These are phyloP conservation scores for Eurystomus glaucurus DNA, from an alignment of 2,797 vertebrate species.

Conservation along the genomic window DNA sequence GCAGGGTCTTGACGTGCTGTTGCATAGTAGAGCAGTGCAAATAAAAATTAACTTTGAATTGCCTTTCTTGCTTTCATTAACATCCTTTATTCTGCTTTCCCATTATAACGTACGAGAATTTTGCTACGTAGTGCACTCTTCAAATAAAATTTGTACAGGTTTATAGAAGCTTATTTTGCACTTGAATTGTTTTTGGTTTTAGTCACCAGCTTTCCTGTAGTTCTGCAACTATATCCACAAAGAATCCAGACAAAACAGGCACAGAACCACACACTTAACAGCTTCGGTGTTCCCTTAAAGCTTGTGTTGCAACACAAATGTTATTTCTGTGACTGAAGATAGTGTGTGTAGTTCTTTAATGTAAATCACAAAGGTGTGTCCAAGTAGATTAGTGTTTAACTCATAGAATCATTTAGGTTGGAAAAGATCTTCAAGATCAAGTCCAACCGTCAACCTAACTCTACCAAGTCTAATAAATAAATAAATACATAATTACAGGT, in stretches of 20 bases:
- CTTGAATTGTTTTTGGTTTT: not conserved
- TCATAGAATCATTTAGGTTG: too few species aligned
- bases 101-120: not conserved
- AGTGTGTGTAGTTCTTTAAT: not conserved
- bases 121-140: not conserved
- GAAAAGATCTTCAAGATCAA: too few species aligned
- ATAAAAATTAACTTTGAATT: not conserved
- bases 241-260: not conserved
- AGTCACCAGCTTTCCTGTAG: not conserved
- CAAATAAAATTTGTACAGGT: not conserved
- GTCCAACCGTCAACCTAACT: too few species aligned
- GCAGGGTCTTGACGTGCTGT: not conserved
- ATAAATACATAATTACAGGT: not conserved
- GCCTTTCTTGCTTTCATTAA: not conserved
- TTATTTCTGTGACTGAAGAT: not conserved
- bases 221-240: not conserved
- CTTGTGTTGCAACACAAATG: not conserved
- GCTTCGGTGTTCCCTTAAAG: not conserved
- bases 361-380: not conserved
- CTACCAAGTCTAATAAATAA: too few species aligned
- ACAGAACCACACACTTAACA: not conserved
- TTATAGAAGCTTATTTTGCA: not conserved
- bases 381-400: not conserved
- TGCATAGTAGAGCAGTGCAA: not conserved
- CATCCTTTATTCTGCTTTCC: not conserved